Evolutionary conservation across 2,113 vertebrate species (phyloP).

Genomic region (Rutilus rutilus): DNA sequence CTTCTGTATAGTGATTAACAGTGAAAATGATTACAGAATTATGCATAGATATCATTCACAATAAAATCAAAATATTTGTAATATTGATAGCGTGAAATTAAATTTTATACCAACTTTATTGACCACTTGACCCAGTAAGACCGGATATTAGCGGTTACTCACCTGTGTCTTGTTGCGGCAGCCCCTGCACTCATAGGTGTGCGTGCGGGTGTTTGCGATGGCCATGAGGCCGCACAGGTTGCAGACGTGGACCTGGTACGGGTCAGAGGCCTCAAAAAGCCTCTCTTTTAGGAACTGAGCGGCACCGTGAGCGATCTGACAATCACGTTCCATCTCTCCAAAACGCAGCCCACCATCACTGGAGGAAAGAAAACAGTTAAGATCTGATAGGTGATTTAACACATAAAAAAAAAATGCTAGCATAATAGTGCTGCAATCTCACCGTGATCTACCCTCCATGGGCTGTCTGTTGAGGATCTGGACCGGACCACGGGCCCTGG

Average conservation of each 20-base stretch:
- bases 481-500: constrained; percentile 93
- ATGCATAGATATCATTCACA: not conserved
- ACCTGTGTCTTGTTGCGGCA: constrained; percentile 99
- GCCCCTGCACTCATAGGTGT: constrained; percentile 95
- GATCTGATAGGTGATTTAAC: not conserved
- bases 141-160: not conserved
- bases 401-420: not conserved
- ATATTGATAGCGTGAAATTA: not conserved
- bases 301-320: constrained; percentile 97
- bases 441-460: constrained; percentile 98
- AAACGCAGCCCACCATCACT: constrained; percentile 97
- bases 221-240: constrained; percentile 98
- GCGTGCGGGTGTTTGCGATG: constrained; percentile 95
- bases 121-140: not conserved
- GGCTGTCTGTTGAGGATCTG: constrained; percentile 98
- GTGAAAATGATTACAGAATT: too few relatives aligned
- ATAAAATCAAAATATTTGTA: not conserved
- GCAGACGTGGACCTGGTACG: constrained; percentile 96
- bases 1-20: too few relatives aligned
- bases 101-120: not conserved
- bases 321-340: constrained; percentile 98
- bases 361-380: not conserved
- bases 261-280: constrained; percentile 96
- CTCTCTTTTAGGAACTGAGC: constrained; percentile 95
- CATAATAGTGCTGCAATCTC: constrained; percentile 55